Conservation (phyloP, 1,140 invertebrate genomes). For the Drosophila virilis region DNA sequence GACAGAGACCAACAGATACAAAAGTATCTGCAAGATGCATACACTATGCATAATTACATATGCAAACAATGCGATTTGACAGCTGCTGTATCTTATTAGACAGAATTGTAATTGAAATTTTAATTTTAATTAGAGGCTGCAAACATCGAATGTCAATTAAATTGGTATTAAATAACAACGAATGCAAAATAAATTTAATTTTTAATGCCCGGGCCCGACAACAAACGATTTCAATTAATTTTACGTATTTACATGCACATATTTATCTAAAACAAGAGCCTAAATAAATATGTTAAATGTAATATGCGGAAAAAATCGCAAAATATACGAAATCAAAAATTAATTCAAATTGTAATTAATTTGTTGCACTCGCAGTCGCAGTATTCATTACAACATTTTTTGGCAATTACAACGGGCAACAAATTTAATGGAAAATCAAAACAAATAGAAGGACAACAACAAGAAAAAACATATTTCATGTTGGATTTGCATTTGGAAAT, state of each 20-base stretch:
- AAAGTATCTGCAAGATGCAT: conserved; percentile 45
- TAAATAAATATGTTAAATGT: conserved; percentile 34
- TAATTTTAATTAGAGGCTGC: conserved; percentile 37
- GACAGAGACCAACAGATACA: conserved; percentile 5
- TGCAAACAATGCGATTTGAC: conserved; percentile 52
- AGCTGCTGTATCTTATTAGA: conserved; percentile 33
- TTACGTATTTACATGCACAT: conserved; percentile 62
- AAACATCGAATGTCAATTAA: conserved; percentile 52
- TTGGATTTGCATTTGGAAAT: conserved; percentile 48
- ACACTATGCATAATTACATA: conserved; percentile 30
- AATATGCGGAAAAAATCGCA: conserved; percentile 21
- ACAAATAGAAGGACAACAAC: background rate
- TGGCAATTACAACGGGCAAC: conserved; percentile 25
- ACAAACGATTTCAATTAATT: conserved; percentile 67
- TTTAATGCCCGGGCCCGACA: conserved; percentile 9
- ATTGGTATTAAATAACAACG: background rate
- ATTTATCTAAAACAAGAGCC: conserved; percentile 61
- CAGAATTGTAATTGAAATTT: conserved; percentile 65
- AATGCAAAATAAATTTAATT: conserved; percentile 13
- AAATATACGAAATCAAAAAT: conserved; percentile 55
- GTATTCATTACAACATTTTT: conserved; percentile 34
- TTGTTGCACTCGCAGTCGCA: conserved; percentile 24
- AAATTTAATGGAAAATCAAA: conserved; percentile 3
- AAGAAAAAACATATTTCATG: conserved; percentile 14
- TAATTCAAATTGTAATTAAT: conserved; percentile 71